phyloP scores from a whole-genome alignment of 2,888 invertebrate genomes.

The Chaetoderma sp. region DNA sequence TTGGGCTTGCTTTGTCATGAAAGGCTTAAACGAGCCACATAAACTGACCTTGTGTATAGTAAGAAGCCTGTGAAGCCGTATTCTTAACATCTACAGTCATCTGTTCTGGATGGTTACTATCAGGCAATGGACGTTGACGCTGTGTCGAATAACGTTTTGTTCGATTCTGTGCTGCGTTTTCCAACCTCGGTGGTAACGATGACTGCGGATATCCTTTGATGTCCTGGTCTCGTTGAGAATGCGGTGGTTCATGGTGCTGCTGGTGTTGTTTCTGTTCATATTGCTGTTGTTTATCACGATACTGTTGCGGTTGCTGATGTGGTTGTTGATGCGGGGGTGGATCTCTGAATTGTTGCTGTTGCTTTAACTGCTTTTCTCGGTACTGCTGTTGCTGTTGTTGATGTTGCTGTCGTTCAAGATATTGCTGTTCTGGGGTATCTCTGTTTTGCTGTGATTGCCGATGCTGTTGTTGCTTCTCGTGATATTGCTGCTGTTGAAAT shows the following conservation, averaged over 20 bases:
- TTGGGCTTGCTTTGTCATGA: too few species aligned
- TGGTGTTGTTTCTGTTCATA: too few species aligned
- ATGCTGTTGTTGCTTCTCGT: too few species aligned
- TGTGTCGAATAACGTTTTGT: constrained; percentile 80
- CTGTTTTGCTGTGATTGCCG: too few species aligned
- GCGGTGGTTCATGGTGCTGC: constrained; percentile 15
- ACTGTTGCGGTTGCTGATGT: constrained; percentile 32
- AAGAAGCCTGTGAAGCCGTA: too few species aligned
- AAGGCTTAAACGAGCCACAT: too few species aligned
- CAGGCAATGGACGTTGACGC: constrained; percentile 73
- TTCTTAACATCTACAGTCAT: constrained; percentile 10
- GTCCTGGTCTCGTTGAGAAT: neutral
- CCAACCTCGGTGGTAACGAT: constrained; percentile 1
- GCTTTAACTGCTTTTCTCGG: too few species aligned
- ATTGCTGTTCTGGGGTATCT: too few species aligned
- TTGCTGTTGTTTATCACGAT: constrained; percentile 21
- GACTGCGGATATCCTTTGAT: neutral
- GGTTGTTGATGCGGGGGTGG: constrained; percentile 38
- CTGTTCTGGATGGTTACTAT: constrained; percentile 35
- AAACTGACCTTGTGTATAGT: too few species aligned
- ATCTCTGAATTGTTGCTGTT: constrained; percentile 33
- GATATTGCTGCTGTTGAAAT: too few species aligned
- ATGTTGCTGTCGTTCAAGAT: too few species aligned
- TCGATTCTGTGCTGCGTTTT: constrained; percentile 59
- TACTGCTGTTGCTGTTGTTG: too few species aligned